Evolutionary conservation across 2,113 vertebrate species (phyloP), one percentile per base, ranked within the genome.

Genomic region (Pachycephala philippinensis): DNA sequence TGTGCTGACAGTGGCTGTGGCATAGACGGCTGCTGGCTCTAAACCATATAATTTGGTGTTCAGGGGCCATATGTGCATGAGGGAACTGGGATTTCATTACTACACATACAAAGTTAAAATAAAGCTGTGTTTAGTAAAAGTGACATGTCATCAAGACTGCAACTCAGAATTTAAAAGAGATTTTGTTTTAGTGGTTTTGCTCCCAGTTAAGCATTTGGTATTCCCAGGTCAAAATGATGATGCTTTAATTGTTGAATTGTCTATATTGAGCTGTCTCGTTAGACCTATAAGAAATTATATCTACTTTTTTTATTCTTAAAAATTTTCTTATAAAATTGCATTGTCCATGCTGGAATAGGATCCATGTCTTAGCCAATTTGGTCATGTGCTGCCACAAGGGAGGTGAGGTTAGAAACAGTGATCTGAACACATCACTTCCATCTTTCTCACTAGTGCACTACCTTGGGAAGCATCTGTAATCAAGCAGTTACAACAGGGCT

Each of bases 251-350:
- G 24, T 45, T 56, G 3, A 59, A 33, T 79, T 49, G 15, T 30
- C n/a, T 16, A 5, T 13, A n/a, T 9, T 18, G 20, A 1, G 0
- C 9, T 31, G 22, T 57, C 66, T 59, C 2, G 0, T 35, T 23
- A 78, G 27, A 66, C 13, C 57, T 76, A 5, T 6, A 47, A 52
- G 26, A 90, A 60, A 50, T 52, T 1, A 30, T 1, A 0, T 17
- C 44, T 16, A 27, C 5, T 31, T 64, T 78, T 68, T 35, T 49
- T 7, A 5, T 68, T 57, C 57, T 59, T 45, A 22, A 12, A 40
- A 10, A 31, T 21, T 49, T 37, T 56, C 18, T 35, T 37, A 24
- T 15, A 37, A 49, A 92, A 61, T 37, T 33, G 10, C n/a, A 23
- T 40, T 69, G 27, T 35, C 70, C 26, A 2, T 28, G 21, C 39